Evolutionary conservation across 2,888 invertebrate genomes (phyloP), one percentile per base, ranked within the genome.

Genomic region (Ormyrus pomaceus): DNA sequence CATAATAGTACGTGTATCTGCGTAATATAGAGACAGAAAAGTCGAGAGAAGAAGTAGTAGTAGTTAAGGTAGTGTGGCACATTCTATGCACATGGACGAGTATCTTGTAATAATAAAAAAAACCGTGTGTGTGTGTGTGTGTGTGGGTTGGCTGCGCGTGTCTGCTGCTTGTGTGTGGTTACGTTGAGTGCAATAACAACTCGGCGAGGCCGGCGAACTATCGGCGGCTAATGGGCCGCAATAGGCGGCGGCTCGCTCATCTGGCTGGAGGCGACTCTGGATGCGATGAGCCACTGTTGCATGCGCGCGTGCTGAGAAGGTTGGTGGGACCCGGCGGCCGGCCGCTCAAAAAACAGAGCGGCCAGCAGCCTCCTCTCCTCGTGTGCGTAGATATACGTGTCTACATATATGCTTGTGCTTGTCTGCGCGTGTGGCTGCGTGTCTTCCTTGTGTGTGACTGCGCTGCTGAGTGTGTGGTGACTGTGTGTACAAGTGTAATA

Each of bases 321-420:
- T 34, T 34, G 34, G 34, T 4, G 69, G n/a, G 66, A 55, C 56
- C 51, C 87, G 86, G 86, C 86, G 86, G 82, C 81, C 79, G 85
- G 84, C 83, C 84, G 87, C 89, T 89, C 89, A 88, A 84, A 89
- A 90, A 90, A 90, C 87, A 89, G 89, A 89, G 87, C 88, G 86
- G 83, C 55, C 8, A 6, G 83, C 86, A 2, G 81, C 64, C 64
- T 86, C 83, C 84, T 77, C 83, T 83, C 84, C 85, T 58, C 7
- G 66, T 69, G 19, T 59, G 66, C 64, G 58, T 71, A 55, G 45
- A 69, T 77, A 58, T 71, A 71, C n/a, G 72, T 51, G 75, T 75
- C 46, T 53, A 19, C 65, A 19, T 74, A 56, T 62, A 51, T 45
- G 56, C 48, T 13, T 51, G 64, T 62, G 66, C 19, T 45, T 65